Conservation (phyloP, 2,113 vertebrate species). For the Phaethon lepturus region DNA sequence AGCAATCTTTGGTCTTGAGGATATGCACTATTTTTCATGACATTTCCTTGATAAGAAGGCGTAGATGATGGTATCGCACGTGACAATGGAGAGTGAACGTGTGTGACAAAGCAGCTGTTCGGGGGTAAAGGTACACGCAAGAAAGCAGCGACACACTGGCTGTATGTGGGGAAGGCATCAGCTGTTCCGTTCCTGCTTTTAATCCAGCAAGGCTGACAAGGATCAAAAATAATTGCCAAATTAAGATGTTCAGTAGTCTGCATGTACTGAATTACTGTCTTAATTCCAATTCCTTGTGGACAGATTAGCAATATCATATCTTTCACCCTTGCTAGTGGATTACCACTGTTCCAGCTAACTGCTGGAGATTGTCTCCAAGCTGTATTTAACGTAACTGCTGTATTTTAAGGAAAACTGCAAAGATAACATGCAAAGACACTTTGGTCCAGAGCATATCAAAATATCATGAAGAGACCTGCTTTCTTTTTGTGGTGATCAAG, state of each 20-base stretch:
- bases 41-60: constrained; percentile 31
- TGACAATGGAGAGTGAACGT: constrained; percentile 25
- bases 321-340: neutral
- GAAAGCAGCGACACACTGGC: neutral
- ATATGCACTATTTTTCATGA: constrained; percentile 52
- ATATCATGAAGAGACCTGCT: neutral
- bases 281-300: neutral
- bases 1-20: constrained; percentile 57
- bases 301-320: neutral
- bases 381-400: neutral
- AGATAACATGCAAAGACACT: neutral
- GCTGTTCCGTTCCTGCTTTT: neutral
- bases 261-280: neutral
- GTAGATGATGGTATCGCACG: neutral
- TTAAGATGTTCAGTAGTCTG: neutral
- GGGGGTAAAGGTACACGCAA: neutral
- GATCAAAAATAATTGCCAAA: neutral
- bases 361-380: neutral
- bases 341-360: neutral
- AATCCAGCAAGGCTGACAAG: neutral
- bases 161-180: neutral
- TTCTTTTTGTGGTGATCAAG: neutral
- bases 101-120: constrained; percentile 28
- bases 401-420: neutral
- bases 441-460: neutral